A percentile compares a stretch with the other conserved stretches of the same genome.
Conservation (phyloP, 2,797 vertebrate species). For the Decapterus maruadsi region DNA sequence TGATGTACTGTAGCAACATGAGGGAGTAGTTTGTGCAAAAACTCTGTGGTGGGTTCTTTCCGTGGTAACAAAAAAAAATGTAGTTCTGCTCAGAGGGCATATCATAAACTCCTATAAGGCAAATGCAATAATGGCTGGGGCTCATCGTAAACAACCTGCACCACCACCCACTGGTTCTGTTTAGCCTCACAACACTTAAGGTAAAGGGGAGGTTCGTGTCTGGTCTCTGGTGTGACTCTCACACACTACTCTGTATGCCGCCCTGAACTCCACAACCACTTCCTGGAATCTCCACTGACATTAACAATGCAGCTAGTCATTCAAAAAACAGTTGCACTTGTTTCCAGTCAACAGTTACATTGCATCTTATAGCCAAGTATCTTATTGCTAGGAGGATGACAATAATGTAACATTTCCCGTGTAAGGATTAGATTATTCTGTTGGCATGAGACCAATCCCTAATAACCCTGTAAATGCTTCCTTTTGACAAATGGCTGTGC, state of each 20-base stretch:
- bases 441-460: constrained; percentile 33
- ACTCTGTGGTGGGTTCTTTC: neutral
- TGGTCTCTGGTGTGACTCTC: neutral
- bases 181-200: neutral
- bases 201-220: neutral
- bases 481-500: constrained; percentile 26
- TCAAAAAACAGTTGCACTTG: neutral
- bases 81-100: neutral
- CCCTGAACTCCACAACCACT: neutral
- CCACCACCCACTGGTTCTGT: neutral
- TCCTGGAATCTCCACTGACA: neutral
- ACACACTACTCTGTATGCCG: neutral
- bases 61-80: no score
- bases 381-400: neutral
- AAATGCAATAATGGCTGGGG: neutral
- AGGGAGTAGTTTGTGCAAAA: neutral
- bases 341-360: neutral
- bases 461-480: constrained; percentile 33
- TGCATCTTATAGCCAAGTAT: constrained; percentile 23
- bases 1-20: neutral
- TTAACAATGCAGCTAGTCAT: neutral
- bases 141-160: neutral
- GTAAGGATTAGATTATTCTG: constrained; percentile 31
- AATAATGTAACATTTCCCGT: constrained; percentile 25
- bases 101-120: neutral